Conservation (phyloP, 2,888 invertebrate genomes). For the Napeogenes sylphis region DNA sequence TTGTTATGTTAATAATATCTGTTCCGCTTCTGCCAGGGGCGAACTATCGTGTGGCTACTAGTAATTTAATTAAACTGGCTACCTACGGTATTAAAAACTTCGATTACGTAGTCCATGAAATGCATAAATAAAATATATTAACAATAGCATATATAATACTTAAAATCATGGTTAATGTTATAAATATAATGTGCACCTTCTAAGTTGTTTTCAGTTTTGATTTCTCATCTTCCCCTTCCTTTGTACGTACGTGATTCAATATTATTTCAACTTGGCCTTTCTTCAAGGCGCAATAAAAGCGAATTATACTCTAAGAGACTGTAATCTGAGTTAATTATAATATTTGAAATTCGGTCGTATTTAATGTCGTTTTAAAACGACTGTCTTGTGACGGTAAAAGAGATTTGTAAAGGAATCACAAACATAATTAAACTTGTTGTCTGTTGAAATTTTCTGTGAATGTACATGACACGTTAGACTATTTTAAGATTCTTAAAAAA, state of each 20-base stretch:
- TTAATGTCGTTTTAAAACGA: conserved; percentile 68
- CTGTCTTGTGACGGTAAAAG: conserved; percentile 68
- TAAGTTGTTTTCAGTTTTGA: background rate
- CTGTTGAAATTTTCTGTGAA: conserved; percentile 61
- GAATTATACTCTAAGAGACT: conserved; percentile 60
- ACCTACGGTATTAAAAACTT: too few species aligned
- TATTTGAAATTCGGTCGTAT: conserved; percentile 67
- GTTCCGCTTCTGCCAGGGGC: conserved; percentile 6
- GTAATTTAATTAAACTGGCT: too few species aligned
- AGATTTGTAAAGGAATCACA: conserved; percentile 58
- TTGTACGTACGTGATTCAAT: conserved; percentile 21
- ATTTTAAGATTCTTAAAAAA: conserved; percentile 15
- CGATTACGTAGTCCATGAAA: too few species aligned
- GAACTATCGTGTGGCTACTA: too few species aligned
- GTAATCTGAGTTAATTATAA: conserved; percentile 71
- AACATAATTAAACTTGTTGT: conserved; percentile 72
- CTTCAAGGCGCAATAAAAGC: conserved; percentile 57
- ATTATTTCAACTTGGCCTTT: conserved; percentile 37
- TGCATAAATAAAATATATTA: too few species aligned
- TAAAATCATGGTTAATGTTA: background rate
- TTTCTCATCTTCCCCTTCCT: conserved; percentile 13
- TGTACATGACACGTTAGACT: conserved; percentile 56
- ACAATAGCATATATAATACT: too few species aligned
- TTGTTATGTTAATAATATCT: conserved; percentile 18
- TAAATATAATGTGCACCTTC: background rate